These are phyloP conservation scores for Reticulitermes speratus DNA, from an alignment of 1,140 invertebrate species.

Conservation along the genomic window DNA sequence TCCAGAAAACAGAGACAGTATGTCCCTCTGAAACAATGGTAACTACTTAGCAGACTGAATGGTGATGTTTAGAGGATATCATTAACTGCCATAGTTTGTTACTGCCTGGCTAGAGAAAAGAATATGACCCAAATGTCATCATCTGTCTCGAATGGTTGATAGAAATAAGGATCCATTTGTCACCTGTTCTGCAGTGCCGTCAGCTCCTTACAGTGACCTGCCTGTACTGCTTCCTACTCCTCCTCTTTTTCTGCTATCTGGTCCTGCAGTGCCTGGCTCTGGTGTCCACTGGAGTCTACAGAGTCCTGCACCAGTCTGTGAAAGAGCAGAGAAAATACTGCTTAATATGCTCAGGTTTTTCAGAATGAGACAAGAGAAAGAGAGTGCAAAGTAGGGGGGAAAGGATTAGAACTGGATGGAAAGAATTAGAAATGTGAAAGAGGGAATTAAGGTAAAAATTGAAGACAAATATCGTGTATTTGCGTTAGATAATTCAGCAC, in stretches of 20 bases:
- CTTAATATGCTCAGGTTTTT: background rate
- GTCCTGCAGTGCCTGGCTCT: constrained; percentile 48
- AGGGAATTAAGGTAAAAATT: background rate
- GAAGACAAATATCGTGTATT: too few relatives aligned
- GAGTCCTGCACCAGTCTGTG: constrained; percentile 20
- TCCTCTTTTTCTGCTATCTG: constrained; percentile 46
- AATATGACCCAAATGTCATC: too few relatives aligned
- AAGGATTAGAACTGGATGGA: background rate
- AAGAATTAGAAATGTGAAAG: background rate
- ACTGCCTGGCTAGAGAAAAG: too few relatives aligned
- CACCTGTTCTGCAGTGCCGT: constrained; percentile 40
- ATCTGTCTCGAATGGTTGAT: too few relatives aligned
- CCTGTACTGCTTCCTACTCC: constrained; percentile 43
- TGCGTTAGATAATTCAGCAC: too few relatives aligned
- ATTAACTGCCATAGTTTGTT: too few relatives aligned
- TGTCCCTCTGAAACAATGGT: too few relatives aligned
- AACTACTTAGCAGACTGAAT: too few relatives aligned
- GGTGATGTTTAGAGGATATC: too few relatives aligned
- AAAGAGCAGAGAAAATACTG: background rate
- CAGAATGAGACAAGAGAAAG: background rate
- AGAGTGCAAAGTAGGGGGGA: background rate
- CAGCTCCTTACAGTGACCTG: constrained; percentile 40
- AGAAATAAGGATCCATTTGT: background rate
- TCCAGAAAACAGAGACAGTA: too few relatives aligned
- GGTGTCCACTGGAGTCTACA: constrained; percentile 45